These are phyloP conservation scores for Nothobranchius furzeri DNA, from an alignment of 2,113 vertebrate genomes.

Conservation along the genomic window DNA sequence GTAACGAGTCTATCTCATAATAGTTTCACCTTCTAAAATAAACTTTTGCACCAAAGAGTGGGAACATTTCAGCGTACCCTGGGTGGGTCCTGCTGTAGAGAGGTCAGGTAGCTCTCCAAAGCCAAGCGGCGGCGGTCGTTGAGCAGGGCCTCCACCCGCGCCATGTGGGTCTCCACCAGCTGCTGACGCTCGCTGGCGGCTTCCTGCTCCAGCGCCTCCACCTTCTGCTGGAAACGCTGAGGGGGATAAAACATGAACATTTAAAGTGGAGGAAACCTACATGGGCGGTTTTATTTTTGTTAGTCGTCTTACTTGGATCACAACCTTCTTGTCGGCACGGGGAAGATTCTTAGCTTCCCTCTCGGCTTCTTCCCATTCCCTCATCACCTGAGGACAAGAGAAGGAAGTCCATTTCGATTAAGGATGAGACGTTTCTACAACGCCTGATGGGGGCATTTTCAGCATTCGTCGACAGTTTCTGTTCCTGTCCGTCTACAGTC, in stretches of 20 bases:
- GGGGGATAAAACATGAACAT: not conserved
- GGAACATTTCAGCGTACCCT: conserved; percentile 40
- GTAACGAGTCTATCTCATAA: too few species aligned
- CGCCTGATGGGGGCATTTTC: not conserved
- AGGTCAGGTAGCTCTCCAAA: conserved; percentile 94
- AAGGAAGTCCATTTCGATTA: not conserved
- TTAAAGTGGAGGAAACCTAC: too few species aligned
- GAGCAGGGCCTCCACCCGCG: conserved; percentile 94
- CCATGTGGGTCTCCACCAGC: conserved; percentile 98
- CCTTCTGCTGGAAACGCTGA: conserved; percentile 98
- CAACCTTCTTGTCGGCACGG: conserved; percentile 94
- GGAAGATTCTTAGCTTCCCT: conserved; percentile 94
- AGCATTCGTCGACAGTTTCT: not conserved
- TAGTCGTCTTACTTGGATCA: conserved; percentile 88
- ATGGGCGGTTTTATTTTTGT: not conserved
- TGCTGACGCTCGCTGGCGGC: conserved; percentile 95
- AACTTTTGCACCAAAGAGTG: not conserved
- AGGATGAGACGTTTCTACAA: not conserved
- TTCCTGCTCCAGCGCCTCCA: conserved; percentile 95
- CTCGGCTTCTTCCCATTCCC: conserved; percentile 98
- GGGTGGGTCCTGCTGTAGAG: conserved; percentile 88
- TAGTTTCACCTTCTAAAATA: too few species aligned
- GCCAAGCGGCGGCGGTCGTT: conserved; percentile 94
- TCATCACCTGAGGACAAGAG: conserved; percentile 88
- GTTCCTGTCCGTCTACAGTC: not conserved